Percentiles rank a stretch among this genome's conserved stretches.
Evolutionary conservation across 1,140 invertebrate species (phyloP).

Genomic region (Mycetomoellerius zeteki): DNA sequence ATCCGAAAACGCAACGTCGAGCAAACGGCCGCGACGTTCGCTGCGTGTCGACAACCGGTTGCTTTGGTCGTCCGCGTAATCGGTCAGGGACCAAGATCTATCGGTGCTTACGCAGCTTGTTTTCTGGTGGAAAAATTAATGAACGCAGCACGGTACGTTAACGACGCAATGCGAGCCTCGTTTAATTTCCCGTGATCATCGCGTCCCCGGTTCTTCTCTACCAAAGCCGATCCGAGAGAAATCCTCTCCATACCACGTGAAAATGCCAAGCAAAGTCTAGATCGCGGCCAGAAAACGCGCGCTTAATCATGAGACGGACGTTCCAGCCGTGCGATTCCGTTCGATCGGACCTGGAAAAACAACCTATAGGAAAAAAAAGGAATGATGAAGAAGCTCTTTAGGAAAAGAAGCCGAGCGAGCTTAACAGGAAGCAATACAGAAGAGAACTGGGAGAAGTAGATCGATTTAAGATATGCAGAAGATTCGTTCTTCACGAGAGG

Average conservation of each 20-base stretch:
- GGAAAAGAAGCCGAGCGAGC: neutral
- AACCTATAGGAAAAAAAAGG: neutral
- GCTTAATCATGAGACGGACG: slow-evolving; percentile 9
- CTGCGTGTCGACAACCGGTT: neutral
- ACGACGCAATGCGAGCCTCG: neutral
- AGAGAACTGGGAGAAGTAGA: neutral
- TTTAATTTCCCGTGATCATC: slow-evolving; percentile 1
- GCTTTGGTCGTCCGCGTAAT: neutral
- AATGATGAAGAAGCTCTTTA: neutral
- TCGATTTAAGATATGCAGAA: neutral
- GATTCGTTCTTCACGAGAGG: neutral
- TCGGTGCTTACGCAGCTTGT: slow-evolving; percentile 17
- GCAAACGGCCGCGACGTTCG: neutral
- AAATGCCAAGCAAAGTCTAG: neutral
- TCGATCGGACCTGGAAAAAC: neutral
- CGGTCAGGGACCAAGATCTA: slow-evolving; percentile 27
- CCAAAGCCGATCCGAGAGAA: neutral
- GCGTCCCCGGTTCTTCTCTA: neutral
- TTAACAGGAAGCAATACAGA: no score
- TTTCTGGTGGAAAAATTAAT: slow-evolving; percentile 38
- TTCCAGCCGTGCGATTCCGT: neutral
- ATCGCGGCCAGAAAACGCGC: neutral
- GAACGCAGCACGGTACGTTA: neutral
- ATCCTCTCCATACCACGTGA: neutral
- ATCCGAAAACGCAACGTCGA: slow-evolving; percentile 3